Percentiles rank a stretch among this genome's conserved stretches.
Evolutionary conservation across 2,797 vertebrate genomes (phyloP).

Genomic region (Setipinna tenuifilis): DNA sequence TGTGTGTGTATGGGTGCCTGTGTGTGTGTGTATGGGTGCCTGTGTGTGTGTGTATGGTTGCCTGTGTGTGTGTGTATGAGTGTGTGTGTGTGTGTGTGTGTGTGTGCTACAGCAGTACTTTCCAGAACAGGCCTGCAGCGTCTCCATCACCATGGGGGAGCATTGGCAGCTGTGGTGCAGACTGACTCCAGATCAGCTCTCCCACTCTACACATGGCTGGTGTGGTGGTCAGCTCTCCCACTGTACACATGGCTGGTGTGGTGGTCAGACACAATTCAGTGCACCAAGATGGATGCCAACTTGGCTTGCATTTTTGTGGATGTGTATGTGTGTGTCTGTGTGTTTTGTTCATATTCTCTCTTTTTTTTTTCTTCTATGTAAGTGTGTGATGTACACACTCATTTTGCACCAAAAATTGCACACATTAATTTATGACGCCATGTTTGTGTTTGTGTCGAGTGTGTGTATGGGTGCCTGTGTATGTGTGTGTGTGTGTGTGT

Average conservation of each 20-base stretch:
- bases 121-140: neutral
- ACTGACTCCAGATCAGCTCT: neutral
- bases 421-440: neutral
- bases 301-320: neutral
- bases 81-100: too few species aligned
- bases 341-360: neutral
- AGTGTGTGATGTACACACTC: too few species aligned
- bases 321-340: neutral
- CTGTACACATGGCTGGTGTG: neutral
- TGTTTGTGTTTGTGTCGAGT: too few species aligned
- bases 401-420: too few species aligned
- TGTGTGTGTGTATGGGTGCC: too few species aligned
- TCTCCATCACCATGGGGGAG: neutral
- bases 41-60: too few species aligned
- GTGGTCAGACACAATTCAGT: neutral
- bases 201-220: neutral
- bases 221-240: neutral
- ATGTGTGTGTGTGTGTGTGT: conserved; percentile 13
- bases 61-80: too few species aligned
- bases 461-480: too few species aligned
- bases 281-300: neutral
- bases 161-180: neutral
- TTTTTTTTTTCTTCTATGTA: too few species aligned
- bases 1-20: too few species aligned
- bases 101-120: neutral